Evolutionary conservation across 2,113 vertebrate genomes (phyloP).

Genomic region (Megatriorchis doriae): DNA sequence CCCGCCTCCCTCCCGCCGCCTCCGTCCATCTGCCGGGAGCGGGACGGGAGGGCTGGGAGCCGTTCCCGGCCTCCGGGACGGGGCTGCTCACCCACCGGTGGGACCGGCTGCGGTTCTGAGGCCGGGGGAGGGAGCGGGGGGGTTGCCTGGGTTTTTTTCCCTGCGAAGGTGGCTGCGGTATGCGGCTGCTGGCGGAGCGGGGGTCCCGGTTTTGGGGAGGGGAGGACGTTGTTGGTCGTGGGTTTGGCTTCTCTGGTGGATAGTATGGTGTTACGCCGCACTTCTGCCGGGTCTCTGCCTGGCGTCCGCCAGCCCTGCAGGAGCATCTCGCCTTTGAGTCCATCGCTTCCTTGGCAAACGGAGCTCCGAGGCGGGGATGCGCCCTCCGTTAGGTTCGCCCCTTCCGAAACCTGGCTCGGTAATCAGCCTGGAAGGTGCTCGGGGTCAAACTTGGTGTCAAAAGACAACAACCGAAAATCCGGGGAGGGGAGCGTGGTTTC

Average conservation of each 20-base stretch:
- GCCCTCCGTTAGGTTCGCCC: not conserved
- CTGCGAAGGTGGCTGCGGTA: not conserved
- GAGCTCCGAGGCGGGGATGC: not conserved
- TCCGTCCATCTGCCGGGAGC: not conserved
- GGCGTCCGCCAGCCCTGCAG: too few species aligned
- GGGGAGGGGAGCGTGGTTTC: accelerated
- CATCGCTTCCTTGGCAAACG: accelerated
- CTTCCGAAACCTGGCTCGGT: not conserved
- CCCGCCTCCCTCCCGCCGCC: too few species aligned
- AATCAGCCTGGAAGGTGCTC: too few species aligned
- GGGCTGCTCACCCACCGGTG: not conserved
- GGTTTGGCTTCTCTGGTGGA: not conserved
- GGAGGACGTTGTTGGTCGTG: accelerated
- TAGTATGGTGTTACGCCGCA: accelerated
- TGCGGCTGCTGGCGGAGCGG: too few species aligned
- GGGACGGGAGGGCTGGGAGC: too few species aligned
- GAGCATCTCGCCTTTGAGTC: not conserved
- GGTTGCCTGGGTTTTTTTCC: not conserved
- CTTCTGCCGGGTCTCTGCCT: not conserved
- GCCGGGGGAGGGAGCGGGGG: too few species aligned
- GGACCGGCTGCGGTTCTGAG: not conserved
- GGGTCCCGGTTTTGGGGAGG: too few species aligned
- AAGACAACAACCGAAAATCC: accelerated
- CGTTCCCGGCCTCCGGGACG: too few species aligned
- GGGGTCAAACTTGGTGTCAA: not conserved